Base-by-base conservation (phyloP, 2,797 vertebrate species). In the Naso thynnoides region DNA sequence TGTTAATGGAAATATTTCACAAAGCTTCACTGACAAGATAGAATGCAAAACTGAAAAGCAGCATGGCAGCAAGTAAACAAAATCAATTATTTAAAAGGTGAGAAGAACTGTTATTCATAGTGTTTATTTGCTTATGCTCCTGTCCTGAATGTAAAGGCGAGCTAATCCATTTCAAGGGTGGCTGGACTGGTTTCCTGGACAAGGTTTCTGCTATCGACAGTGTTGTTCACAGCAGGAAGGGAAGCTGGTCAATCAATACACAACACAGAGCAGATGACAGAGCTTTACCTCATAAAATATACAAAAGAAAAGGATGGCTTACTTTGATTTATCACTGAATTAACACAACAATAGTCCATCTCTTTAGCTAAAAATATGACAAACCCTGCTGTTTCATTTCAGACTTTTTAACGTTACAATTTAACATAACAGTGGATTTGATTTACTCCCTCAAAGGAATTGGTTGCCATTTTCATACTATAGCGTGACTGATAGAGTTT, bases 11-110 rank as follows among this genome's bases (percentile, higher is more conserved):
- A 60, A 65, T 38, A 44, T 65, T 13, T 10, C 19, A n/a, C 10
- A 36, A 70, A 58, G 38, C 42, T 7, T 23, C 38, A 19, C 23
- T 29, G 57, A 69, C 21, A 14, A 55, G 48, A 66, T 78, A 7
- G 62, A 81, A 77, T 54, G 15, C 48, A 6, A 69, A 64, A 48
- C 48, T 61, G 53, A 21, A 21, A 36, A 72, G 53, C 1, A 38
- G 21, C 31, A 21, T 5, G 8, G 26, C 36, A 50, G 36, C 29
- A 10, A 70, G 23, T 39, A 54, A 44, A 66, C 39, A 9, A n/a
- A 79, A 60, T 54, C 44, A 26, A 47, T 67, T 29, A 6, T 54
- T 61, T 0, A 55, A 79, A 78, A 68, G 70, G 76, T 77, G 57
- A 73, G 5, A 8, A 50, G 13, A 62, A 18, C 42, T 14, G 19